A percentile compares a stretch with the other conserved stretches of the same genome.
Conservation (phyloP, 2,888 invertebrate species). For the Eupsilia transversa region DNA sequence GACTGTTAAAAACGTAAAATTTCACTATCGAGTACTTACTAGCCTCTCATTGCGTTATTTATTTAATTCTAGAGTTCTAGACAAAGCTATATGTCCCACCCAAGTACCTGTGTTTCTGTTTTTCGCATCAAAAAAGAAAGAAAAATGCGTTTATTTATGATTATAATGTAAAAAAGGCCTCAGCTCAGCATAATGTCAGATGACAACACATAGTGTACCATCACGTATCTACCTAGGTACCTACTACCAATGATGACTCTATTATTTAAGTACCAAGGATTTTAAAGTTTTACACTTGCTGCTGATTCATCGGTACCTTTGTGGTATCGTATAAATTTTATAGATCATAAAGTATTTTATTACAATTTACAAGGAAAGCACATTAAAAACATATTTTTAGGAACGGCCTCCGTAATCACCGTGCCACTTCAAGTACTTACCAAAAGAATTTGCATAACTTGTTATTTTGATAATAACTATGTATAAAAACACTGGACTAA, state of each 20-base stretch:
- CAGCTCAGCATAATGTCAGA: too few relatives aligned
- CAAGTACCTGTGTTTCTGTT: background rate
- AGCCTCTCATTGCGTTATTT: background rate
- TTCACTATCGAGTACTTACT: background rate
- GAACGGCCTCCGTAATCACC: conserved; percentile 12
- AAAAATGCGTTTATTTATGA: too few relatives aligned
- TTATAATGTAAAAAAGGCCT: too few relatives aligned
- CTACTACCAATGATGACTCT: conserved; percentile 4
- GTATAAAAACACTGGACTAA: too few relatives aligned
- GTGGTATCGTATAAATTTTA: conserved; percentile 36
- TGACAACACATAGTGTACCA: too few relatives aligned
- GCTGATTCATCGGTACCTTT: conserved; percentile 26
- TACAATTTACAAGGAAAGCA: conserved; percentile 45
- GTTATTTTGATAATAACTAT: background rate
- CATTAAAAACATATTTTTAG: conserved; percentile 48
- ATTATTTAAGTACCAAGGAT: conserved; percentile 13
- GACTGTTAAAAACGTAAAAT: background rate
- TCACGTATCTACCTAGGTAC: background rate
- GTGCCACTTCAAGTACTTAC: conserved; percentile 3
- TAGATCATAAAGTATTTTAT: conserved; percentile 44
- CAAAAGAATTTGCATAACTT: background rate
- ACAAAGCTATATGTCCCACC: background rate
- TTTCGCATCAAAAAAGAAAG: conserved; percentile 3
- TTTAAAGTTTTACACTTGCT: conserved; percentile 12
- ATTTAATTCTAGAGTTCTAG: conserved; percentile 1